phyloP scores from a whole-genome alignment of 2,797 vertebrate species.

The Anomalospiza imberbis region DNA sequence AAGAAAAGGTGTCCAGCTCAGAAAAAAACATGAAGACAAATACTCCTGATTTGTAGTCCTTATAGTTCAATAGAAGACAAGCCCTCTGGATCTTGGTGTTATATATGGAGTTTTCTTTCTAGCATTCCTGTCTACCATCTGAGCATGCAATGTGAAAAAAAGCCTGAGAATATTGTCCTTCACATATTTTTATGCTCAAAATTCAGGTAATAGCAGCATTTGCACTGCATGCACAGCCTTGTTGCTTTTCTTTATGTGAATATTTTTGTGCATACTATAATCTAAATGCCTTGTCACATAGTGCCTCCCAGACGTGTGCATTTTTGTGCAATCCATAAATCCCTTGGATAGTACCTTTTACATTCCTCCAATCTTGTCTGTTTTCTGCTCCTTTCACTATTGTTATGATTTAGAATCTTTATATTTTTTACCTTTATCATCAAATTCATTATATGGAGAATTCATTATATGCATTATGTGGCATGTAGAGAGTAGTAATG shows the following conservation, averaged over 20 bases:
- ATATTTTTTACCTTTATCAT: neutral
- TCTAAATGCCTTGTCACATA: neutral
- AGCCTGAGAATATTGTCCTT: neutral
- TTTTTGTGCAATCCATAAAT: neutral
- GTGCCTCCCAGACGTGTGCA: neutral
- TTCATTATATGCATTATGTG: neutral
- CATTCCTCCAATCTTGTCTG: neutral
- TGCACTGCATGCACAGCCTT: neutral
- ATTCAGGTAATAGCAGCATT: neutral
- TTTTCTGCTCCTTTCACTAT: neutral
- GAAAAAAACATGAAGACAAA: conserved; percentile 1
- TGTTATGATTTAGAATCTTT: neutral
- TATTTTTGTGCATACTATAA: neutral
- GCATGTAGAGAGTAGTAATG: neutral
- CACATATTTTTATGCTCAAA: neutral
- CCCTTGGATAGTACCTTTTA: neutral
- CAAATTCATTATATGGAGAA: neutral
- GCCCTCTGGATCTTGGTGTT: neutral
- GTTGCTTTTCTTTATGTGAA: neutral
- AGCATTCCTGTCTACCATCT: neutral
- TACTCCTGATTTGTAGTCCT: conserved; percentile 4
- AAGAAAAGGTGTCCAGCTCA: neutral
- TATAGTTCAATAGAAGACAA: neutral
- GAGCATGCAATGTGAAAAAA: neutral
- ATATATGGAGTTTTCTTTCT: neutral